Evolutionary conservation across 2,888 invertebrate genomes (phyloP).

Genomic region (Drosophila anomalata): DNA sequence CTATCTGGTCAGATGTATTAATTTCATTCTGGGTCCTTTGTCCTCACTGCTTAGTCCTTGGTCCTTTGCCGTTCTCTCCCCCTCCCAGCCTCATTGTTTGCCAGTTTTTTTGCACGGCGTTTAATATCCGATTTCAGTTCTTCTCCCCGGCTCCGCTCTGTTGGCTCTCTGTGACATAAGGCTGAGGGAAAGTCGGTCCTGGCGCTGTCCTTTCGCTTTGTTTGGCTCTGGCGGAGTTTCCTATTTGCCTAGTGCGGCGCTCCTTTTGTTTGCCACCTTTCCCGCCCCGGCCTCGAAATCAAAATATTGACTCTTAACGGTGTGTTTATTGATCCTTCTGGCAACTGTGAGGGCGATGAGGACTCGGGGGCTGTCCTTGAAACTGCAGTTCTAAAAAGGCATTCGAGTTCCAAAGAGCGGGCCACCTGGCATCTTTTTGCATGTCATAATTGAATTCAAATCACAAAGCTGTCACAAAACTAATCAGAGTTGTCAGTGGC

Average conservation of each 20-base stretch:
- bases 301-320: conserved; percentile 73
- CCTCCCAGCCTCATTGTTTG: conserved; percentile 23
- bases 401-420: neutral
- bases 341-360: conserved; percentile 1
- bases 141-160: conserved; percentile 43
- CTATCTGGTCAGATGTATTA: conserved; percentile 47
- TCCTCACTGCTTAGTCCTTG: conserved; percentile 20
- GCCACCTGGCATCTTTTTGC: conserved; percentile 50
- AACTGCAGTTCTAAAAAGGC: neutral
- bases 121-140: conserved; percentile 79
- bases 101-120: conserved; percentile 63
- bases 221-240: conserved; percentile 60
- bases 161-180: conserved; percentile 77
- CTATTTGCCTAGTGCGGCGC: conserved; percentile 66
- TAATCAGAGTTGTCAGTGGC: conserved; percentile 76
- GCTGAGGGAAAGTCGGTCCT: conserved; percentile 36
- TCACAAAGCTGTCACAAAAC: conserved; percentile 78
- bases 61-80: conserved; percentile 24
- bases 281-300: conserved; percentile 51
- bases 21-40: conserved; percentile 41
- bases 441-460: conserved; percentile 79
- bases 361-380: neutral
- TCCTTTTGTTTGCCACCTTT: conserved; percentile 56
- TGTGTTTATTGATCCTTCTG: conserved; percentile 64
- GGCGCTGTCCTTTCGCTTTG: conserved; percentile 38